Percentiles rank a stretch among this genome's conserved stretches.
phyloP scores from a whole-genome alignment of 2,113 vertebrate species.

The Callaeas wilsoni region DNA sequence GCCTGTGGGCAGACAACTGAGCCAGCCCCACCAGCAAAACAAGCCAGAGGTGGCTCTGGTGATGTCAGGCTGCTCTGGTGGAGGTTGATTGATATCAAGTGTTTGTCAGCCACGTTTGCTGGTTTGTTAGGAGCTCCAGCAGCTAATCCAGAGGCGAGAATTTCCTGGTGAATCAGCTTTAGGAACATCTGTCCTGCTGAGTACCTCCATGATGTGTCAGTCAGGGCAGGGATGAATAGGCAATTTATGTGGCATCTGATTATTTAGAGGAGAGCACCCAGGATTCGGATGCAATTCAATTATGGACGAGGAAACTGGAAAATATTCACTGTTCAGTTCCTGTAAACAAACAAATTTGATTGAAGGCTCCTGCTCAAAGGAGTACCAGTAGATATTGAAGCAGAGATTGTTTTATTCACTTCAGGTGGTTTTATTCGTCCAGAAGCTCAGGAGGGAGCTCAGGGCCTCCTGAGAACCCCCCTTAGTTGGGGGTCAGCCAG shows the following conservation, averaged over 20 bases:
- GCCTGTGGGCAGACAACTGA: neutral
- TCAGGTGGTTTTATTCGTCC: neutral
- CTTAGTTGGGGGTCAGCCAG: neutral
- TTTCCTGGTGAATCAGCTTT: neutral
- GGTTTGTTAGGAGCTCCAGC: neutral
- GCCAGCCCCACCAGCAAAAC: neutral
- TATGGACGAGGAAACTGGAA: neutral
- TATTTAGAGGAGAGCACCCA: neutral
- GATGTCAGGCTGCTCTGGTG: neutral
- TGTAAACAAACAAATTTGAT: neutral
- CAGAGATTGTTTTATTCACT: neutral
- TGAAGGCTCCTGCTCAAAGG: neutral
- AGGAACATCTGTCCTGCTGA: neutral
- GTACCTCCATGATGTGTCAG: neutral
- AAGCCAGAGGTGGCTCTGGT: neutral
- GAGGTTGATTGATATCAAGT: neutral
- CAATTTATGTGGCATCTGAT: neutral
- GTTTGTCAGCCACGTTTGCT: neutral
- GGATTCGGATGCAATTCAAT: neutral
- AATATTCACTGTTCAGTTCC: neutral
- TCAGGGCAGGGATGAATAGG: neutral
- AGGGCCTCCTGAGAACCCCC: neutral
- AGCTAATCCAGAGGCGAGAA: neutral
- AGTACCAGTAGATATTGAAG: neutral
- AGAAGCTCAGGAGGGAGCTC: neutral